phyloP scores from a whole-genome alignment of 2,888 invertebrate genomes.

The Alloplasta piceator region DNA sequence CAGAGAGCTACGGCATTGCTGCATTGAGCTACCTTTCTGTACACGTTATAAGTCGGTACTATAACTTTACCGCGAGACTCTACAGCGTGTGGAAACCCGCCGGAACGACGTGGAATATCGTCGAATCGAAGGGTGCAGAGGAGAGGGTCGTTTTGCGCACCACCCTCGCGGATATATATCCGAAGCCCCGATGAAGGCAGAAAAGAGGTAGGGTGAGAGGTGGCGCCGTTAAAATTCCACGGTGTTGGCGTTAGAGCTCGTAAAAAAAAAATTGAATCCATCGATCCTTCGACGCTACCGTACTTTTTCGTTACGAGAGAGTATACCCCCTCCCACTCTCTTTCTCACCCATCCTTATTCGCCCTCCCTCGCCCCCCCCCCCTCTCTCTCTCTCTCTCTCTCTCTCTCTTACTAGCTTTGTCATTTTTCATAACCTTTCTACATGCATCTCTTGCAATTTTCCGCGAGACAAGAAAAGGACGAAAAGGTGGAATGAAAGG shows the following conservation, averaged over 20 bases:
- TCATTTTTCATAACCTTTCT: constrained; percentile 28
- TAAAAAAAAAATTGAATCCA: constrained; percentile 78
- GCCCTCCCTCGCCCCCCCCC: neutral
- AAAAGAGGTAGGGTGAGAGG: constrained; percentile 65
- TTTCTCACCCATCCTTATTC: constrained; percentile 24
- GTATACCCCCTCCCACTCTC: constrained; percentile 2
- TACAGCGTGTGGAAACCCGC: neutral
- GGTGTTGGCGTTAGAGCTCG: constrained; percentile 71
- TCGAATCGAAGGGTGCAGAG: constrained; percentile 52
- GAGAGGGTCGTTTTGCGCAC: constrained; percentile 54
- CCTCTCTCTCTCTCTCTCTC: constrained; percentile 23
- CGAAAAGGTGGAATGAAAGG: constrained; percentile 23
- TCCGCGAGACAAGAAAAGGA: constrained; percentile 35
- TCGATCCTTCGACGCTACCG: constrained; percentile 68
- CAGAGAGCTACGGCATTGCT: constrained; percentile 6
- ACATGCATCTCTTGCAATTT: constrained; percentile 38
- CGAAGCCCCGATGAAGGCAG: constrained; percentile 14
- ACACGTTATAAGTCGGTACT: constrained; percentile 16
- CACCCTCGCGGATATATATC: constrained; percentile 42
- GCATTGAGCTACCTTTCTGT: constrained; percentile 25
- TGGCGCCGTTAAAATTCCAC: constrained; percentile 75
- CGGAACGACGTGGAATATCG: constrained; percentile 53
- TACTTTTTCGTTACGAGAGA: constrained; percentile 33
- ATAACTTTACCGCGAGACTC: constrained; percentile 18
- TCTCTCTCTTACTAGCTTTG: constrained; percentile 22